Evolutionary conservation across 92 coral and sea anemone species (phyloP), one percentile per base, ranked within the genome.

Genomic region (Plumapathes pennacea): DNA sequence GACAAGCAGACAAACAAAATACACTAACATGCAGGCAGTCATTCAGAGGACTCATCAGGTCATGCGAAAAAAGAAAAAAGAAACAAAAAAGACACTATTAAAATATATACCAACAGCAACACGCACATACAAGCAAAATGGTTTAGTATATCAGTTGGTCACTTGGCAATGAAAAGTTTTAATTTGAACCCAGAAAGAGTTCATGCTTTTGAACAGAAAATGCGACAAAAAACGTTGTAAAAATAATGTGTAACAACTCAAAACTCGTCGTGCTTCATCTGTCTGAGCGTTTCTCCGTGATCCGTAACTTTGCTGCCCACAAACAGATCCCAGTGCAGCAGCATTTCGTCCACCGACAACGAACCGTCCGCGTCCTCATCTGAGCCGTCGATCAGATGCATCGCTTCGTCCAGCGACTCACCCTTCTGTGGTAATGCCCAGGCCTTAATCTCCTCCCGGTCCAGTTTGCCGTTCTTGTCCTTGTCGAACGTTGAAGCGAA

Each of bases 271-370:
- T 81, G 94, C 37, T 63, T 77, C 72, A 94, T 90, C 69, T 86
- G 72, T 52, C 78, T 69, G 36, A 94, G 59, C 34, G 99, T 94
- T 47, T 82, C 86, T 11, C 99, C 99, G 28, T 94, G 99, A 41
- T 94, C 99, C 23, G 99, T 94, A 25, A 94, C 99, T 57, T 69
- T 78, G 44, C 99, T 94, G 4, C 99, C 99, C 0, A 94, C 99
- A 56, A 94, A 94, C 69, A 94, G 31, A 61, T 94, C 90, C 69
- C 87, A 94, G 74, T 94, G 99, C 0, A 94, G 65, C 32, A 94
- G 25, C 11, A 94, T 94, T 53, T 94, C 99, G 23, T 94, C 96
- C 11, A 88, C 58, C 13, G 96, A 88, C 23, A 94, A 62, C 10
- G 59, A 43, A 1, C 96, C 96, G 26, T 88, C 91, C 0, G 99